Conservation (phyloP, 2,113 vertebrate genomes). For the Lagenorhynchus albirostris region DNA sequence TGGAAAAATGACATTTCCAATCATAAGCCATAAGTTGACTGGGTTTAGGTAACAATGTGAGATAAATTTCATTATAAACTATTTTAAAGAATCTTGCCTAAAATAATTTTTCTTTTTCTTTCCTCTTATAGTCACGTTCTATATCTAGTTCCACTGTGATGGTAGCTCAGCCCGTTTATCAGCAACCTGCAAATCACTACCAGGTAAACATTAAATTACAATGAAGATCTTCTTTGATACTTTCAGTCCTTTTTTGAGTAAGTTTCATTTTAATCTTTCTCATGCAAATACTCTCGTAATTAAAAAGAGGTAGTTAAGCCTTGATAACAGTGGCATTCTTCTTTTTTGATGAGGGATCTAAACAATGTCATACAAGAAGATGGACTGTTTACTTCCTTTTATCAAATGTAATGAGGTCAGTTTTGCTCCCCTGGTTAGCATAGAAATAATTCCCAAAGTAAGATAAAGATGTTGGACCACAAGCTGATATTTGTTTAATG, state of each 20-base stretch:
- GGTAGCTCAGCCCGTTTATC: constrained; percentile 83
- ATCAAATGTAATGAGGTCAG: background rate
- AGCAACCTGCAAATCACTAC: constrained; percentile 83
- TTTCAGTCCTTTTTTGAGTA: background rate
- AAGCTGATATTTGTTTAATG: background rate
- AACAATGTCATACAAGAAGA: background rate
- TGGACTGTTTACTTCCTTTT: background rate
- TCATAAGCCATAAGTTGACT: background rate
- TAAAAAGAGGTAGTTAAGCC: constrained; percentile 13
- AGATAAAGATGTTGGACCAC: background rate
- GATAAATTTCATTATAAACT: constrained; percentile 21
- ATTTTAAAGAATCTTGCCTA: constrained; percentile 31
- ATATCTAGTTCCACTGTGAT: constrained; percentile 82
- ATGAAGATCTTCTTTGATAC: constrained; percentile 26
- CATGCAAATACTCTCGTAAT: background rate
- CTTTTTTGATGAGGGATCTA: background rate
- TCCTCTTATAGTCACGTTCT: constrained; percentile 75
- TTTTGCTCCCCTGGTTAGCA: background rate
- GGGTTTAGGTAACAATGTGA: background rate
- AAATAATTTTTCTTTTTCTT: constrained; percentile 37
- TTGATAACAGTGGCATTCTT: background rate
- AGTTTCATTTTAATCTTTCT: constrained; percentile 20
- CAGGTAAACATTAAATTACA: constrained; percentile 80
- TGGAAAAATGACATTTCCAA: constrained; percentile 51
- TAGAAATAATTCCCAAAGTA: background rate